Percentiles rank a stretch among this genome's conserved stretches.
phyloP scores from a whole-genome alignment of 2,888 invertebrate genomes.

The Atethmia centrago region DNA sequence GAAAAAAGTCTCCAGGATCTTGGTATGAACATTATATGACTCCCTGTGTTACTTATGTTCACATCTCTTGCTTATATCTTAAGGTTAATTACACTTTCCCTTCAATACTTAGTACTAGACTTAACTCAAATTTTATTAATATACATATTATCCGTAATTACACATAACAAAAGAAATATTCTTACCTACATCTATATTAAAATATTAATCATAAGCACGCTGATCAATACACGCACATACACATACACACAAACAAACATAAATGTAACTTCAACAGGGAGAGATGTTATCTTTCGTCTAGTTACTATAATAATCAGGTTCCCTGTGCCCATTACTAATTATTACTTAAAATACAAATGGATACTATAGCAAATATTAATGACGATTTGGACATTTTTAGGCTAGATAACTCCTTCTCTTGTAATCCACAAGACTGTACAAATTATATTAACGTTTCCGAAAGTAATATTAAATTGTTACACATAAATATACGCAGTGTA shows the following conservation, averaged over 20 bases:
- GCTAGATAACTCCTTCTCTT: no score
- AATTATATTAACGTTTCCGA: no score
- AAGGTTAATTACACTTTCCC: neutral
- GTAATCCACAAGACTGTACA: no score
- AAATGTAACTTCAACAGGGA: neutral
- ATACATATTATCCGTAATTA: neutral
- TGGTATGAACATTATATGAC: slow-evolving; percentile 10
- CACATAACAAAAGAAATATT: neutral
- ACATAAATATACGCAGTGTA: no score
- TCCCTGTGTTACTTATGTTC: neutral
- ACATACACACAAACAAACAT: neutral
- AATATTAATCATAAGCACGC: neutral
- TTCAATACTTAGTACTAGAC: no score
- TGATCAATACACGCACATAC: neutral
- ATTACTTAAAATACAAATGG: neutral
- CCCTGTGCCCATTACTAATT: neutral
- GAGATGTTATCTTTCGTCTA: neutral
- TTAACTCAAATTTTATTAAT: neutral
- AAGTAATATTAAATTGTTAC: no score
- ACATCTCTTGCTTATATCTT: slow-evolving; percentile 1
- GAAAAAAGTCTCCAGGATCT: slow-evolving; percentile 34
- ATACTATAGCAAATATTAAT: slow-evolving; percentile 6
- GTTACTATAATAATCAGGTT: neutral
- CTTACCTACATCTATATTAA: neutral
- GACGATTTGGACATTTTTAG: no score